Evolutionary conservation across 2,888 invertebrate species (phyloP).

Genomic region (Andrena minutula): DNA sequence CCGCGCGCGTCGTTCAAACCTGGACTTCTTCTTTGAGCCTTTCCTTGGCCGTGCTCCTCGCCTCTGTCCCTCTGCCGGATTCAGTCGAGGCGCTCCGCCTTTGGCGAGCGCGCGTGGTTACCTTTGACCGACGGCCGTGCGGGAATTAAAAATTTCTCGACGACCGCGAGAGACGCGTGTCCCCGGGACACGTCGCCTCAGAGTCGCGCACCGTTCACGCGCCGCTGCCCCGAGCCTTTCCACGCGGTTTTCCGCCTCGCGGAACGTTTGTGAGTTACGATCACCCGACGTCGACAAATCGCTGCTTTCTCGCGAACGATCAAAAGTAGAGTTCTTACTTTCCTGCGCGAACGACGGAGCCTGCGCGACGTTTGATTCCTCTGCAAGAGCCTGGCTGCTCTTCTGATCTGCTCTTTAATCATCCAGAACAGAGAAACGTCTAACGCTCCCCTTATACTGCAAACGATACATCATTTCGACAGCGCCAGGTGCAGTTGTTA

Average conservation of each 20-base stretch:
- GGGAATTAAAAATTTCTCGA: constrained; percentile 36
- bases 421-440: too few species aligned
- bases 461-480: too few species aligned
- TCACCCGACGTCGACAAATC: constrained; percentile 54
- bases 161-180: constrained; percentile 4
- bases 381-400: too few species aligned
- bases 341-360: too few species aligned
- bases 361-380: too few species aligned
- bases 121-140: constrained; percentile 47
- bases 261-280: constrained; percentile 41
- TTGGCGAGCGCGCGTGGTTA: constrained; percentile 21
- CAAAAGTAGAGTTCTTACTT: neutral
- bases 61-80: constrained; percentile 8
- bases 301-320: constrained; percentile 32
- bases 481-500: too few species aligned
- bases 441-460: too few species aligned
- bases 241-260: constrained; percentile 28
- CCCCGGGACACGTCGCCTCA: constrained; percentile 2
- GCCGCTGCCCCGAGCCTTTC: constrained; percentile 9
- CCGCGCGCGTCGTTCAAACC: constrained; percentile 11
- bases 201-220: neutral
- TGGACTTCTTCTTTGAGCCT: constrained; percentile 22
- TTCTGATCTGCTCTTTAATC: too few species aligned
- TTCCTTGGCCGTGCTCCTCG: neutral
- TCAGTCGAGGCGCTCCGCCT: constrained; percentile 9